phyloP scores from a whole-genome alignment of 2,797 vertebrate genomes.

The Helarctos malayanus region DNA sequence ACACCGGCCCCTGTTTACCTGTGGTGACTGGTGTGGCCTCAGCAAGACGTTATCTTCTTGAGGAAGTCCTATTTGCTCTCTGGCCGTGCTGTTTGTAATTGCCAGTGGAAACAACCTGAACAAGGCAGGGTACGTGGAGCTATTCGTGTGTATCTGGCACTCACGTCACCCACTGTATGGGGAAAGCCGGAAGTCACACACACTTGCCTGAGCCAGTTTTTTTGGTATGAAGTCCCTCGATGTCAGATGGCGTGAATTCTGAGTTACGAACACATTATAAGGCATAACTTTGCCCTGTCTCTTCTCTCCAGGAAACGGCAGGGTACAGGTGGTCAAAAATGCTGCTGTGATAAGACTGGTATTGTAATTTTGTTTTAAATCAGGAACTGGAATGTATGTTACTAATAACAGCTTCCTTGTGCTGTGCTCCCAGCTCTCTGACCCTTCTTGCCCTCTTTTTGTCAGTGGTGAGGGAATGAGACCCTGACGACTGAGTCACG shows the following conservation, averaged over 20 bases:
- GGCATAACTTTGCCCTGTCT: not conserved
- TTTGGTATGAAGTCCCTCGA: not conserved
- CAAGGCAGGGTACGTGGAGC: not conserved
- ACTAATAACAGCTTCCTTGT: not conserved
- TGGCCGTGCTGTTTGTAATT: not conserved
- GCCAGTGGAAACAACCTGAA: not conserved
- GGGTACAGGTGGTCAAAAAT: not conserved
- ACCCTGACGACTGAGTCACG: not conserved
- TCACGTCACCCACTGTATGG: not conserved
- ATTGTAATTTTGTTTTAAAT: not conserved
- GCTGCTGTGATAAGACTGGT: not conserved
- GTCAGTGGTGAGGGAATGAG: not conserved
- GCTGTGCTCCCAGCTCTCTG: not conserved
- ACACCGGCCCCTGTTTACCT: not conserved
- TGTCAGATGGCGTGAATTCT: not conserved
- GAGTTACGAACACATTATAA: no score
- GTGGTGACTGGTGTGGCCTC: not conserved
- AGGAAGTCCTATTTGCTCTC: not conserved
- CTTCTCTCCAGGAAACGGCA: not conserved
- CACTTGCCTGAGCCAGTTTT: not conserved
- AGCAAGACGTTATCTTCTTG: not conserved
- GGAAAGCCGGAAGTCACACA: not conserved
- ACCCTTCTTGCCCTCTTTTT: not conserved
- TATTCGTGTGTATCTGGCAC: accelerated
- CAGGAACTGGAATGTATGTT: not conserved